Percentiles rank a stretch among this genome's conserved stretches.
Evolutionary conservation across 1,140 invertebrate species (phyloP).

Genomic region (Linepithema humile): DNA sequence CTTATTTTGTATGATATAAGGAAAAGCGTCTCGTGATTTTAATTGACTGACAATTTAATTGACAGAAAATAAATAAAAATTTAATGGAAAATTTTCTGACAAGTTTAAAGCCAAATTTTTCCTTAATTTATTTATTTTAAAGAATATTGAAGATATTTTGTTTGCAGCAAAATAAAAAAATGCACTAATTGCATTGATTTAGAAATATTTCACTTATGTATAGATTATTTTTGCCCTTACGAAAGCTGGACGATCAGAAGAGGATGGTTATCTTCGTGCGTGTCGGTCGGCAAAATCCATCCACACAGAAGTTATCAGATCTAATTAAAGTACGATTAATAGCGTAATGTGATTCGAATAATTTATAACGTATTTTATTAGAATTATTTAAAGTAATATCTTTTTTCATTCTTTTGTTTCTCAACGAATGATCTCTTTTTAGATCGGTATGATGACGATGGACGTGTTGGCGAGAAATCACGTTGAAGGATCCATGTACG

Average conservation of each 20-base stretch:
- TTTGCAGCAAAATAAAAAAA: neutral
- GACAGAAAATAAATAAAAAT: too few relatives aligned
- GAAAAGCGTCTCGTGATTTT: too few relatives aligned
- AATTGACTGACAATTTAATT: too few relatives aligned
- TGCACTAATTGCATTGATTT: neutral
- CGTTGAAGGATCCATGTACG: conserved; percentile 85
- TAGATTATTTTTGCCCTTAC: conserved; percentile 86
- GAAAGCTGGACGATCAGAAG: conserved; percentile 83
- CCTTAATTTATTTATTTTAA: neutral
- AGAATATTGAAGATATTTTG: neutral
- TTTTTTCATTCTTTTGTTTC: neutral
- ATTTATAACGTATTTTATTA: neutral
- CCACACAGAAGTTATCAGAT: conserved; percentile 84
- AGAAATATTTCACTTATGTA: conserved; percentile 35
- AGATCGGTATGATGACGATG: conserved; percentile 85
- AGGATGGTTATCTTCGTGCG: conserved; percentile 86
- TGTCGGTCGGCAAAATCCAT: conserved; percentile 85
- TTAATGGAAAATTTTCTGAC: too few relatives aligned
- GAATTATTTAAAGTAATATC: neutral
- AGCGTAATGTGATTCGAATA: neutral
- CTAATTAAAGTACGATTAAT: conserved; percentile 85
- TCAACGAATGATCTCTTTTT: neutral
- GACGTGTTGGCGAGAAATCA: conserved; percentile 85
- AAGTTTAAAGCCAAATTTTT: neutral
- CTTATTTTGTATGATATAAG: neutral